Base-by-base conservation (phyloP, 2,113 vertebrate species). In the Herpetotheres cachinnans region DNA sequence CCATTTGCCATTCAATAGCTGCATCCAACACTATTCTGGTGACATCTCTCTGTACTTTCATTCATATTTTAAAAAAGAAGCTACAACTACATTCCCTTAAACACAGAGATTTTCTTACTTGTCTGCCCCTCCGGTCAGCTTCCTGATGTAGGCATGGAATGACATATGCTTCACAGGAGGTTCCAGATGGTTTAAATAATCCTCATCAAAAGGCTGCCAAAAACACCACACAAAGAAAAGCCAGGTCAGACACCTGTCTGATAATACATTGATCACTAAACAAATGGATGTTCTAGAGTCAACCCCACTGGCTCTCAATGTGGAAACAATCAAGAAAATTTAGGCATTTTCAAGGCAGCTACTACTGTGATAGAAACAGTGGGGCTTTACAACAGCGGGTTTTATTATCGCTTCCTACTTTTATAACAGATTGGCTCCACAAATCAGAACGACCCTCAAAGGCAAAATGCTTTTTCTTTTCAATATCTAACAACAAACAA, bases 151-250 rank as follows among this genome's bases (percentile, higher is more conserved):
- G 76, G 99, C 99, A 85, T 99, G 99, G 98, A 99, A 99, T 82
- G 99, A 99, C 99, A 99, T 99, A 97, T 99, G 99, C 98, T 99
- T 99, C 97, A 99, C 99, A 6, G 99, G 99, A 25, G 99, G 99
- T 96, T 99, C 99, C 29, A 99, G 98, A 93, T 99, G 99, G 97
- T 99, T 99, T 95, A 99, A 98, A 98, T 99, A 99, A 98, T 99
- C 99, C 97, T 99, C 99, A 47, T 99, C 99, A 90, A 99, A 99
- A 74, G 99, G 99, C 99, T 99, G 98, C 86, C 86, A 88, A 93
- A 54, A 85, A 69, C 67, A 97, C 44, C 67, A 86, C 32, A 29
- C 59, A 89, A 86, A 96, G 87, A 50, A 91, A 44, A 67, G 89
- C 25, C 83, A 56, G 74, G 95, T 97, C 90, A 97, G 62, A 27